phyloP scores from a whole-genome alignment of 2,888 invertebrate species.

The Phyto melanocephala region DNA sequence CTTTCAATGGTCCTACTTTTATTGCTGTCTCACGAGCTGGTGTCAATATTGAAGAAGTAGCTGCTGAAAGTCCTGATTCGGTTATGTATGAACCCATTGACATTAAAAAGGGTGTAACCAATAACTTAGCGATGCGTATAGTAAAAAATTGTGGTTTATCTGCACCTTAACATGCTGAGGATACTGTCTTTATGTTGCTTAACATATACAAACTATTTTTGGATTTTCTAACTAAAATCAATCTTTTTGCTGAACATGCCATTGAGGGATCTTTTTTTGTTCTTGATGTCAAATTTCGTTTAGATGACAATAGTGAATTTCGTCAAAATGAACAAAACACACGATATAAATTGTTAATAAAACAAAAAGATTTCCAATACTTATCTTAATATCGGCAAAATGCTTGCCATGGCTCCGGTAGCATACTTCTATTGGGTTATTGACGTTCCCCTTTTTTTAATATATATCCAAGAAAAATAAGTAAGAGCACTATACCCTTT shows the following conservation, averaged over 20 bases:
- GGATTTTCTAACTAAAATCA: slow-evolving; percentile 92
- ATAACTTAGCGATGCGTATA: slow-evolving; percentile 84
- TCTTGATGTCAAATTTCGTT: slow-evolving; percentile 96
- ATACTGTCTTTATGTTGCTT: slow-evolving; percentile 87
- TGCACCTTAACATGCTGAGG: slow-evolving; percentile 80
- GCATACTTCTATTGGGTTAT: no score
- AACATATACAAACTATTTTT: slow-evolving; percentile 90
- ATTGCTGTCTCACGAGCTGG: slow-evolving; percentile 98
- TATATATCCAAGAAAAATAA: no score
- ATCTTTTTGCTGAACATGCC: slow-evolving; percentile 96
- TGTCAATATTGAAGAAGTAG: slow-evolving; percentile 97
- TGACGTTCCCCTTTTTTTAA: no score
- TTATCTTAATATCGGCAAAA: no score
- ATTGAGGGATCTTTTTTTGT: slow-evolving; percentile 87
- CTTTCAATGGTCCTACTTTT: slow-evolving; percentile 95
- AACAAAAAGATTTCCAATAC: no score
- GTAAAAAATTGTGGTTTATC: slow-evolving; percentile 84
- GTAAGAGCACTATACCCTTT: no score
- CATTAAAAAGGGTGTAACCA: slow-evolving; percentile 86
- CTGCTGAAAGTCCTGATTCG: slow-evolving; percentile 93
- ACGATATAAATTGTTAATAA: no score
- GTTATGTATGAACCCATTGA: slow-evolving; percentile 95
- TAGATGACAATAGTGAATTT: slow-evolving; percentile 96
- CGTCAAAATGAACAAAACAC: slow-evolving; percentile 94
- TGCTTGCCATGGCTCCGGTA: no score